These are phyloP conservation scores for Scaptomyza reducta DNA, from an alignment of 2,888 invertebrate genomes.

Conservation along the genomic window DNA sequence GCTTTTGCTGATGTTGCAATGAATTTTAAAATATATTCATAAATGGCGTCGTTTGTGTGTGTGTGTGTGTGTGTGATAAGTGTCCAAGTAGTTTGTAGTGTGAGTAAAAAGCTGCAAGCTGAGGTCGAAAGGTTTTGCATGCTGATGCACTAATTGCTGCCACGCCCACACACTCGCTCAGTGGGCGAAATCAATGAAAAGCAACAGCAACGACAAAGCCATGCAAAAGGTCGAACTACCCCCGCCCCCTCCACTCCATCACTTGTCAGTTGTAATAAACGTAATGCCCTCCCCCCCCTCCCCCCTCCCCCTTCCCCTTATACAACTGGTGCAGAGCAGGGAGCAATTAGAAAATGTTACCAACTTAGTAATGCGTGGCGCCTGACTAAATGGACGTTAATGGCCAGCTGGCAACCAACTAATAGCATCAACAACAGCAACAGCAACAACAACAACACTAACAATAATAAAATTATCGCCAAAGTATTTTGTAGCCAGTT, in stretches of 20 bases:
- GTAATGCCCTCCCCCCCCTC: slow-evolving; percentile 24
- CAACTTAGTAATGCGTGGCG: slow-evolving; percentile 78
- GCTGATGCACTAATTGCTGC: slow-evolving; percentile 73
- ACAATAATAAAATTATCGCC: slow-evolving; percentile 76
- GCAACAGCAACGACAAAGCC: slow-evolving; percentile 21
- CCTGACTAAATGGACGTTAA: slow-evolving; percentile 77
- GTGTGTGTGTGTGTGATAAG: slow-evolving; percentile 30
- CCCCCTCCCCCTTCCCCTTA: background rate
- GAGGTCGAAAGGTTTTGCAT: slow-evolving; percentile 55
- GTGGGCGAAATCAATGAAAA: slow-evolving; percentile 68
- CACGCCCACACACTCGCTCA: slow-evolving; percentile 33
- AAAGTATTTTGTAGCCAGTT: slow-evolving; percentile 35
- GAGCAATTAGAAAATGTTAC: slow-evolving; percentile 76
- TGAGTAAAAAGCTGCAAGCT: slow-evolving; percentile 10
- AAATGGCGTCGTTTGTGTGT: slow-evolving; percentile 48
- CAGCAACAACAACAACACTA: slow-evolving; percentile 27
- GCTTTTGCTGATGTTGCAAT: slow-evolving; percentile 46
- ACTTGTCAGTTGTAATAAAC: slow-evolving; percentile 72
- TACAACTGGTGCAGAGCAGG: slow-evolving; percentile 54
- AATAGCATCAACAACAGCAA: slow-evolving; percentile 61
- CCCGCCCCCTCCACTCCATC: background rate
- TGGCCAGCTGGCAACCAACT: slow-evolving; percentile 78
- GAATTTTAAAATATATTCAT: slow-evolving; percentile 77
- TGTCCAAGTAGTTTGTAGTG: slow-evolving; percentile 7
- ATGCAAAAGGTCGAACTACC: slow-evolving; percentile 36